Conservation (phyloP, 1,140 invertebrate species). For the Elymnias hypermnestra region DNA sequence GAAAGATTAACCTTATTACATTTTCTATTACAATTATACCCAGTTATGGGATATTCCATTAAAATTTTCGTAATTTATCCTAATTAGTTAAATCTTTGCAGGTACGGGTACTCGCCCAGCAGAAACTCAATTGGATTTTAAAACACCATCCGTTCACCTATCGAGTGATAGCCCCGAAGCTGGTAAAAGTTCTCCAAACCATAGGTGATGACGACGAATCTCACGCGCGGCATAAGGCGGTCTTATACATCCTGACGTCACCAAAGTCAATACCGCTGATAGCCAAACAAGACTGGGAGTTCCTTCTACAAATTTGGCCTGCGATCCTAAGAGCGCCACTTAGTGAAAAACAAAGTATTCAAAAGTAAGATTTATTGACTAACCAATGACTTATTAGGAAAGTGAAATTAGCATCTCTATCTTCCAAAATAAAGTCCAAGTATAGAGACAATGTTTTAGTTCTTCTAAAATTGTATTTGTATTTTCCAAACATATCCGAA, state of each 20-base stretch:
- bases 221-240: conserved; percentile 76
- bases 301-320: conserved; percentile 85
- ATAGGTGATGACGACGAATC: conserved; percentile 55
- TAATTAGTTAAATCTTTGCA: conserved; percentile 24
- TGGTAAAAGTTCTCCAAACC: conserved; percentile 28
- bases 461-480: too few species aligned
- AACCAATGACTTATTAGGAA: too few species aligned
- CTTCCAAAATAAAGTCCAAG: too few species aligned
- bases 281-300: conserved; percentile 85
- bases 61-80: not conserved
- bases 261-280: conserved; percentile 79
- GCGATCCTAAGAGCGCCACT: conserved; percentile 59
- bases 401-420: too few species aligned
- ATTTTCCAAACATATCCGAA: too few species aligned
- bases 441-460: too few species aligned
- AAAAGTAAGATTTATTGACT: conserved; percentile 27
- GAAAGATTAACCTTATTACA: too few species aligned
- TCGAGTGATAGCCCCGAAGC: conserved; percentile 40
- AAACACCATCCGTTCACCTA: conserved; percentile 60
- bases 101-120: conserved; percentile 54
- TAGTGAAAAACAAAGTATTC: conserved; percentile 60
- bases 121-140: conserved; percentile 55
- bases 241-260: conserved; percentile 85
- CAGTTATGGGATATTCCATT: not conserved
- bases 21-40: too few species aligned